Conservation (phyloP, 1,140 invertebrate genomes). For the Sinella curviseta region DNA sequence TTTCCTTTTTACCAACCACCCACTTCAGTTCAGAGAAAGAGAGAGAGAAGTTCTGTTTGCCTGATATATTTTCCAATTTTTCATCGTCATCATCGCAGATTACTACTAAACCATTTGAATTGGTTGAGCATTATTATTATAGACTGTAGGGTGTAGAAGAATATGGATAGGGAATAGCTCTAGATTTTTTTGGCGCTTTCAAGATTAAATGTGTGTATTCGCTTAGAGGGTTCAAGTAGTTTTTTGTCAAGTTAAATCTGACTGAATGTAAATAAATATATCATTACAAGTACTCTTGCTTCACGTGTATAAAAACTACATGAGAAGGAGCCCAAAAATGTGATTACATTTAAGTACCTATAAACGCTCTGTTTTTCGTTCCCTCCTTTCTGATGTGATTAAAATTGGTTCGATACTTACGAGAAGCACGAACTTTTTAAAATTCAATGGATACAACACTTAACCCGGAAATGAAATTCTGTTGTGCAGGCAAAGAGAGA, state of each 20-base stretch:
- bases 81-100: too few relatives aligned
- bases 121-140: neutral
- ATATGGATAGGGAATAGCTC: too few relatives aligned
- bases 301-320: too few relatives aligned
- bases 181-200: neutral
- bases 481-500: slow-evolving; percentile 3
- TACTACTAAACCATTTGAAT: neutral
- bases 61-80: too few relatives aligned
- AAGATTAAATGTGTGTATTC: neutral
- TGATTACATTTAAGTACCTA: neutral
- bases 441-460: slow-evolving; percentile 19
- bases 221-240: neutral
- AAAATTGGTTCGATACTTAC: neutral
- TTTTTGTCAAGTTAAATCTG: neutral
- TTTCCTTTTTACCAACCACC: too few relatives aligned
- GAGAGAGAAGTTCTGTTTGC: too few relatives aligned
- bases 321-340: too few relatives aligned
- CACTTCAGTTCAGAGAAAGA: too few relatives aligned
- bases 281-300: neutral
- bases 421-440: slow-evolving; percentile 19
- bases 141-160: neutral
- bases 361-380: neutral
- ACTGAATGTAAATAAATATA: neutral
- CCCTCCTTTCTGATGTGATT: neutral
- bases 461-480: slow-evolving; percentile 27